These are phyloP conservation scores for Cydia strobilella DNA, from an alignment of 1,140 invertebrate genomes.

Conservation along the genomic window DNA sequence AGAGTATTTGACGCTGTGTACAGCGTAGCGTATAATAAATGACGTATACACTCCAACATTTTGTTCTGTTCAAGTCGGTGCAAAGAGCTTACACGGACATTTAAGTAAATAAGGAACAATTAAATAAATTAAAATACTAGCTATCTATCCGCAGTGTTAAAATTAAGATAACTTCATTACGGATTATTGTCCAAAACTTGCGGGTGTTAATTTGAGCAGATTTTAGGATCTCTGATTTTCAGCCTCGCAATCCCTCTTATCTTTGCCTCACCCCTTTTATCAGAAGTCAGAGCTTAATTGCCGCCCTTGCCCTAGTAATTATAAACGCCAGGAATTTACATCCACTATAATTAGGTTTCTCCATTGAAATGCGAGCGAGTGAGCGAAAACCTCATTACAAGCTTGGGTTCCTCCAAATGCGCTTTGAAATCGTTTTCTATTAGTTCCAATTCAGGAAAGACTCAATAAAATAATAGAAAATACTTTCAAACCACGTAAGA, in stretches of 20 bases:
- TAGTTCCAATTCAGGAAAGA: constrained; percentile 21
- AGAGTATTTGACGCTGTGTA: no score
- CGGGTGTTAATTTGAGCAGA: constrained; percentile 1
- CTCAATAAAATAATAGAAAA: constrained; percentile 20
- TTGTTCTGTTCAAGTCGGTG: no score
- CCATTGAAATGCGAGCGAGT: constrained; percentile 31
- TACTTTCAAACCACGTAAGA: background rate
- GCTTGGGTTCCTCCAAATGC: constrained; percentile 28
- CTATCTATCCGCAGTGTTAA: no score
- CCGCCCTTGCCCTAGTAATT: constrained; percentile 21
- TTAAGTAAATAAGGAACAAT: no score
- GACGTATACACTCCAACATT: no score
- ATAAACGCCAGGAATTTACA: constrained; percentile 16
- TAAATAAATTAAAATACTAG: no score
- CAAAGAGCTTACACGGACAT: no score
- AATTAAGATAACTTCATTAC: no score
- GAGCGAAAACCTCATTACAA: constrained; percentile 31
- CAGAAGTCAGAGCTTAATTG: constrained; percentile 23
- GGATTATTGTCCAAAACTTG: background rate
- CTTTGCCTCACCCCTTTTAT: constrained; percentile 11
- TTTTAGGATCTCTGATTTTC: background rate
- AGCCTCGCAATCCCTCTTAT: background rate
- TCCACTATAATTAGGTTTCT: constrained; percentile 21
- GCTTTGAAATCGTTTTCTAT: constrained; percentile 30
- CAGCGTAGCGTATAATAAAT: no score